These are phyloP conservation scores for Spheniscus mendiculus DNA, from an alignment of 2,113 vertebrate species.

Conservation along the genomic window DNA sequence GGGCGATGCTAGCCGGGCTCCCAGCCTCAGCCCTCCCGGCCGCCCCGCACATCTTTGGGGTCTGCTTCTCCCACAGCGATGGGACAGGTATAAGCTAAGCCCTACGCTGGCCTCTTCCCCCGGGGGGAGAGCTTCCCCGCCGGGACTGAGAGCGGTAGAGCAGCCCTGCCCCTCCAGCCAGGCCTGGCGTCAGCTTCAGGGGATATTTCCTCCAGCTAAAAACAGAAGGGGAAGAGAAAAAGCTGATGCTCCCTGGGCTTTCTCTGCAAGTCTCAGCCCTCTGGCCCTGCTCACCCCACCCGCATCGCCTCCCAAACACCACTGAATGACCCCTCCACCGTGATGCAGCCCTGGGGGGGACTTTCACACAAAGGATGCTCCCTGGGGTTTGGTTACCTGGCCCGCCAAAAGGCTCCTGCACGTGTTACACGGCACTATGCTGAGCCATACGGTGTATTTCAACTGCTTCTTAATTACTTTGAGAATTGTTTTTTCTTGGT, in stretches of 20 bases:
- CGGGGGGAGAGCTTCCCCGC: accelerated
- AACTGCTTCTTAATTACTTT: background rate
- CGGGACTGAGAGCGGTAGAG: background rate
- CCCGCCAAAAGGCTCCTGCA: background rate
- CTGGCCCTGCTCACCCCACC: background rate
- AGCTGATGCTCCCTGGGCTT: slow-evolving; percentile 1
- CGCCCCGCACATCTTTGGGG: background rate
- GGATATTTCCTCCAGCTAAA: slow-evolving; percentile 34
- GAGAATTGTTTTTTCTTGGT: slow-evolving; percentile 6
- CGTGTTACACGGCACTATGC: background rate
- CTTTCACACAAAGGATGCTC: background rate
- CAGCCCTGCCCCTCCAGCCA: background rate
- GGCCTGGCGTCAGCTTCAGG: background rate
- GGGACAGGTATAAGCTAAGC: background rate
- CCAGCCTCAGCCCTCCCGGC: background rate
- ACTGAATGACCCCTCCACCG: accelerated
- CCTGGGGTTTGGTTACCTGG: background rate
- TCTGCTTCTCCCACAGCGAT: background rate
- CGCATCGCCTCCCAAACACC: accelerated
- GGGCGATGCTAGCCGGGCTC: accelerated
- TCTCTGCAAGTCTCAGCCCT: background rate
- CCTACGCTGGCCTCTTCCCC: background rate
- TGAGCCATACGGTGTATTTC: background rate
- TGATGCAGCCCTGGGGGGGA: background rate
- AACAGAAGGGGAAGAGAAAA: slow-evolving; percentile 54